phyloP scores from a whole-genome alignment of 2,888 invertebrate genomes.

The Netelia inedita region DNA sequence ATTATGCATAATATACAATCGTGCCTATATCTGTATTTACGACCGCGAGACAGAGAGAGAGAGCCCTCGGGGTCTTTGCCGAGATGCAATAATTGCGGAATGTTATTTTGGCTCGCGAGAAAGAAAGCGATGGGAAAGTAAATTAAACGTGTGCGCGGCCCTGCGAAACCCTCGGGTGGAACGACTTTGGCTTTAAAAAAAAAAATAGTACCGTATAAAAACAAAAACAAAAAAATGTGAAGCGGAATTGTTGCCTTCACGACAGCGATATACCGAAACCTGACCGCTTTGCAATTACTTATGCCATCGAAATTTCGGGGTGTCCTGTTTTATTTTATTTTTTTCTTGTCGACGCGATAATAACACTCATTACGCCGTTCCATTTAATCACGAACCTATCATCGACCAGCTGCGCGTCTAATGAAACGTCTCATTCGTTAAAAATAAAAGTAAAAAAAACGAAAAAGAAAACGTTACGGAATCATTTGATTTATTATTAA shows the following conservation, averaged over 20 bases:
- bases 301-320: constrained; percentile 20
- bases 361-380: neutral
- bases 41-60: constrained; percentile 1
- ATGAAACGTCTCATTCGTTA: constrained; percentile 5
- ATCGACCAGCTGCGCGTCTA: too few species aligned
- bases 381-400: too few species aligned
- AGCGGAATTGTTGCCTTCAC: constrained; percentile 48
- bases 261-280: neutral
- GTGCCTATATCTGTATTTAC: neutral
- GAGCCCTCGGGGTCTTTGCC: constrained; percentile 3
- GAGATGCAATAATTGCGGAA: constrained; percentile 31
- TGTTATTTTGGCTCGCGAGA: constrained; percentile 19
- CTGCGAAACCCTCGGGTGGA: constrained; percentile 27
- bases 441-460: neutral
- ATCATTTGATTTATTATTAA: too few species aligned
- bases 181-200: constrained; percentile 9
- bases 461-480: too few species aligned
- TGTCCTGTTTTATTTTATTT: neutral
- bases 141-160: constrained; percentile 16
- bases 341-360: constrained; percentile 7
- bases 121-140: constrained; percentile 7
- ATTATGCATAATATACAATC: neutral
- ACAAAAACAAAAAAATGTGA: constrained; percentile 7
- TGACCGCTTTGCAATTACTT: constrained; percentile 18
- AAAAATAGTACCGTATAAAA: neutral